phyloP scores from a whole-genome alignment of 2,113 vertebrate species.

The Phalacrocorax brasilianus region DNA sequence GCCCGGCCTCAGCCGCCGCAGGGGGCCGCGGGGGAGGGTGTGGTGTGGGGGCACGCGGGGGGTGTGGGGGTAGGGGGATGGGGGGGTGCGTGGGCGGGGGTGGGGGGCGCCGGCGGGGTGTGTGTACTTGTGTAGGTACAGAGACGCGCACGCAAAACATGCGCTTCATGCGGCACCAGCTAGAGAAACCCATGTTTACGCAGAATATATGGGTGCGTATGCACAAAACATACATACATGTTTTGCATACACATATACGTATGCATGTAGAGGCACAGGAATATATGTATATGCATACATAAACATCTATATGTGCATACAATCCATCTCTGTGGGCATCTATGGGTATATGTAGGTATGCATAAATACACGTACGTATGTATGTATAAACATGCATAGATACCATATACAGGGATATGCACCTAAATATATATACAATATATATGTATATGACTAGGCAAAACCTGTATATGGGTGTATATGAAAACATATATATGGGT shows the following conservation, averaged over 20 bases:
- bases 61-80: too few species aligned
- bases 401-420: too few species aligned
- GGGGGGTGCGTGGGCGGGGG: too few species aligned
- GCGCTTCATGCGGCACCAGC: background rate
- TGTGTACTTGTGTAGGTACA: rapidly evolving
- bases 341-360: background rate
- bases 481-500: background rate
- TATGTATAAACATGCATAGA: background rate
- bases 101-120: too few species aligned
- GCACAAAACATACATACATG: background rate
- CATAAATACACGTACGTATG: background rate
- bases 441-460: background rate
- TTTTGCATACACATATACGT: too few species aligned
- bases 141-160: rapidly evolving
- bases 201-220: rapidly evolving
- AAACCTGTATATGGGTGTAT: background rate
- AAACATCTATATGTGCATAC: background rate
- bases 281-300: too few species aligned
- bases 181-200: rapidly evolving
- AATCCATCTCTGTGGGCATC: background rate
- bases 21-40: too few species aligned
- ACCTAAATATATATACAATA: background rate
- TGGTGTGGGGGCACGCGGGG: too few species aligned
- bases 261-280: rapidly evolving
- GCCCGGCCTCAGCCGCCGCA: too few species aligned